Base-by-base conservation (phyloP, 64 coral and sea anemone genomes). In the Porites lutea region DNA sequence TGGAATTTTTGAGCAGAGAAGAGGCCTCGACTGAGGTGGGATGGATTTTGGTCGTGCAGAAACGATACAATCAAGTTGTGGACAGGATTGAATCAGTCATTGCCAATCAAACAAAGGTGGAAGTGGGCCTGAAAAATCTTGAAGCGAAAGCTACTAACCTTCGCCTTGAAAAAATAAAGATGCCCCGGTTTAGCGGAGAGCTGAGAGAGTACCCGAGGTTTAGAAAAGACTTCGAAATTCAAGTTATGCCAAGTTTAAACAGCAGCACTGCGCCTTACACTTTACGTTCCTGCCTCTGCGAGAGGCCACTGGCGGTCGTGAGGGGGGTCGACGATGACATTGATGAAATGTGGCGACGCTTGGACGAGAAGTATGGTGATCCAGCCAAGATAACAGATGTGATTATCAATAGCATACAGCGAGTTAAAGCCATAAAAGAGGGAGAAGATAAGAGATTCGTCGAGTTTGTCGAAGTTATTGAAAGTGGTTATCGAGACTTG, bases 371-470 rank as follows among this genome's bases (percentile, higher is more conserved):
- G 65, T 86, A 86, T 20, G 82, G 82, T 50, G 82, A 86, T 53
- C 65, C 65, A 18, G 65, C 82, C 10, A 86, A 86, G 46, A 14
- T 65, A 6, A 48, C 62, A 49, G 82, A 86, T 68, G 48, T 52
- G 14, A 86, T 86, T 16, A 86, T 86, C 51, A 65, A 86, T 65
- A 11, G 23, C 19, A 69, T 86, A 14, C 66, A 48, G 6, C 45
- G 84, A 59, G 18, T 48, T 8, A 79, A 71, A 61, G 19, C 51
- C 19, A 66, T 79, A 45, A 90, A 50, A 79, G 88, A 90, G 59
- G 88, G 77, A 66, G 77, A 90, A 55, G 75, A 71, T 52, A 90
- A 90, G 61, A 27, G 64, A 65, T 79, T 90, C 27, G 48, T 87
- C 48, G 84, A 87, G 48, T 87, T 87, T 48, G 84, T 87, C 54